Conservation (phyloP, 53 echinoderm and acorn worm species). For the Glandiceps talaboti region DNA sequence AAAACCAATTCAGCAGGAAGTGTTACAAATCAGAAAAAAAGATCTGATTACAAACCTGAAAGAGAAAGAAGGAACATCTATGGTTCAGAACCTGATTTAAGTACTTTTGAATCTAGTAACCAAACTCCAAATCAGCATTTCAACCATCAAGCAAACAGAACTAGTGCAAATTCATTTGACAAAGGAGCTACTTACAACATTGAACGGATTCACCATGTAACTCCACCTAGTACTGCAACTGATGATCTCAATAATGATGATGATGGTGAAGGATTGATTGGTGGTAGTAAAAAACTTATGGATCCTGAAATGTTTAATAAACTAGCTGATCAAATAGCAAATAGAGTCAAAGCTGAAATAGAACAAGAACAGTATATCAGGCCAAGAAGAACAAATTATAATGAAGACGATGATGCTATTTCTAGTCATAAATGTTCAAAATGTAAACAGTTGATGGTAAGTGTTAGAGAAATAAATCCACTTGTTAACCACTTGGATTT, state of each 20-base stretch:
- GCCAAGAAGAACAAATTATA: constrained; percentile 27
- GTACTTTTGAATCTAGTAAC: no score
- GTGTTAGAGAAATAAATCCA: no score
- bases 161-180: not conserved
- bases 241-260: not conserved
- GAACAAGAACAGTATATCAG: constrained; percentile 8
- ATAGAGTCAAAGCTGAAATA: constrained; percentile 40
- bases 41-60: not conserved
- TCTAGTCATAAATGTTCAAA: constrained; percentile 46
- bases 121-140: not conserved
- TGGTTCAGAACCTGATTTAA: not conserved
- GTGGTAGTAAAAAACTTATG: constrained; percentile 2
- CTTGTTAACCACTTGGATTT: no score
- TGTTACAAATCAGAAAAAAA: not conserved
- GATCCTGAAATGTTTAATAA: constrained; percentile 48
- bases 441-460: constrained; percentile 88
- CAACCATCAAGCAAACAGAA: no score
- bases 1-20: not conserved
- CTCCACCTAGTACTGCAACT: not conserved
- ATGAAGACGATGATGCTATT: constrained; percentile 12
- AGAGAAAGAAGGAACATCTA: not conserved
- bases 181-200: not conserved
- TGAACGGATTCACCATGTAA: not conserved
- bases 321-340: constrained; percentile 58
- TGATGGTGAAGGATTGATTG: not conserved